Evolutionary conservation across 2,888 invertebrate genomes (phyloP), one percentile per base, ranked within the genome.

Genomic region (Venusia cambrica): DNA sequence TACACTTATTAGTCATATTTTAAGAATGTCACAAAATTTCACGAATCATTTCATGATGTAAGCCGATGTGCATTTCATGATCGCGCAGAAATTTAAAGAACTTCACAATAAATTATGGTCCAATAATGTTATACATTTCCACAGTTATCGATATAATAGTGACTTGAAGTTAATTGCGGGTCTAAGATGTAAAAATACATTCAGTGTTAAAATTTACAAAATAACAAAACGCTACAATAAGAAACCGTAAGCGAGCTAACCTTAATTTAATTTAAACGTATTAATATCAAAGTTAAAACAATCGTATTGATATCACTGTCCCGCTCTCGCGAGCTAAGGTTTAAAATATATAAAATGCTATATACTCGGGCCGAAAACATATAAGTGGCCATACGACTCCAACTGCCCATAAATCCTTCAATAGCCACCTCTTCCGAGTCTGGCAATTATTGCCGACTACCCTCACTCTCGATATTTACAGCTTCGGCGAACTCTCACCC

Each of bases 311-410:
- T 79, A 81, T 81, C 76, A 77, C 76, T 69, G 66, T 64, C 72
- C 67, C 61, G 57, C 54, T 45, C 62, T 48, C 50, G 49, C 43
- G 53, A 52, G 57, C 50, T 43, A 31, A 51, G 63, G 58, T 57
- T 54, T 50, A 54, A 57, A 67, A 70, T 61, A 73, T 40, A 39
- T 73, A 76, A 74, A 73, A 74, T 73, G 73, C 73, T 77, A 77
- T 69, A 69, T 46, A 75, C 74, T 73, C 74, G 74, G 85, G 81
- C 87, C 87, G 76, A 81, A 85, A 87, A 88, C 87, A 88, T 87
- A 88, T 87, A 70, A 73, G 73, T 79, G 87, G 87, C 87, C 87
- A 70, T 60, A 69, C 71, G 64, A 65, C 69, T 64, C 66, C 63
- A 68, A 61, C 60, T 62, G 62, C 61, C 68, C 59, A 35, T 39